phyloP scores from a whole-genome alignment of 2,797 vertebrate genomes.

The Falco columbarius region DNA sequence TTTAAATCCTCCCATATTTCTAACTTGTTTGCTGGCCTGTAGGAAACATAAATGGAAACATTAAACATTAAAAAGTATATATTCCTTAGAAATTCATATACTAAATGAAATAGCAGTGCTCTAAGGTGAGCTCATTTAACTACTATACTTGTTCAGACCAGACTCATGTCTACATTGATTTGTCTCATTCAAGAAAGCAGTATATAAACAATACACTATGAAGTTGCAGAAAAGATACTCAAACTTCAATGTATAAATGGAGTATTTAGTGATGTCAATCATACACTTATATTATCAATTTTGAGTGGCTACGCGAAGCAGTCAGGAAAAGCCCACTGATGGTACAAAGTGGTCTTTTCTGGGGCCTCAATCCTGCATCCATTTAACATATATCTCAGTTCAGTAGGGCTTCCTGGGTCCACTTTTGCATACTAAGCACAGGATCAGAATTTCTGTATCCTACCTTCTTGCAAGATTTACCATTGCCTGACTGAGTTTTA shows the following conservation, averaged over 20 bases:
- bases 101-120: slow-evolving; percentile 13
- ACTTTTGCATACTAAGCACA: background rate
- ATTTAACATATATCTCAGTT: background rate
- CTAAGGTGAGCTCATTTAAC: background rate
- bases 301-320: background rate
- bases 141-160: background rate
- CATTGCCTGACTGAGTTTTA: background rate
- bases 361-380: background rate
- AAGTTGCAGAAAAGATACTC: background rate
- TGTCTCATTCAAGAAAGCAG: background rate
- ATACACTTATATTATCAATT: background rate
- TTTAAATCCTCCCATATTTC: slow-evolving; percentile 99
- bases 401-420: background rate
- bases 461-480: background rate
- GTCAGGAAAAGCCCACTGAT: background rate
- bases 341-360: background rate
- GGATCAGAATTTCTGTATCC: background rate
- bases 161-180: background rate
- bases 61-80: background rate
- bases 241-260: background rate
- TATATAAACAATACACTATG: background rate
- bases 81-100: background rate
- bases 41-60: slow-evolving; percentile 29
- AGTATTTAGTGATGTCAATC: background rate
- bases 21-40: slow-evolving; percentile 92